A percentile compares a stretch with the other conserved stretches of the same genome.
phyloP scores from a whole-genome alignment of 2,797 vertebrate genomes.

The Dallia pectoralis region DNA sequence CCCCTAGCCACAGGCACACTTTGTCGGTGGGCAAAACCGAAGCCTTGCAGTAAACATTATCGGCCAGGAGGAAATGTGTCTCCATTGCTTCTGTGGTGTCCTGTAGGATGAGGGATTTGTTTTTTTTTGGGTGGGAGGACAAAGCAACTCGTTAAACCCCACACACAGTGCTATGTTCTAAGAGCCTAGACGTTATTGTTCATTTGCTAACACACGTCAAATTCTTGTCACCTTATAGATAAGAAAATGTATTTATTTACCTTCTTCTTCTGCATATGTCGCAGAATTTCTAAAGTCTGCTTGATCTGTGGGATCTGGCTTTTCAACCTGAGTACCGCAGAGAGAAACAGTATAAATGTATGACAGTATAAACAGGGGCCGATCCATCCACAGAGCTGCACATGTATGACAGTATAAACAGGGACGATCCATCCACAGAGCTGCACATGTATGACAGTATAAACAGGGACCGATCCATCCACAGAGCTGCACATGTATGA shows the following conservation, averaged over 20 bases:
- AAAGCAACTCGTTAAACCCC: background rate
- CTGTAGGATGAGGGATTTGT: conserved; percentile 61
- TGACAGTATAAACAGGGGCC: background rate
- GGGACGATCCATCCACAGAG: no score
- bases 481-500: no score
- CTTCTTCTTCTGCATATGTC: conserved; percentile 99
- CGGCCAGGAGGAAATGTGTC: conserved; percentile 94
- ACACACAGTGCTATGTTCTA: background rate
- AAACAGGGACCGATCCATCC: no score
- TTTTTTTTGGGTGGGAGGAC: background rate
- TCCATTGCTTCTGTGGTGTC: conserved; percentile 90
- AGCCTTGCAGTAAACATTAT: conserved; percentile 97
- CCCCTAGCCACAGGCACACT: conserved; percentile 98
- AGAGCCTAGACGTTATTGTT: background rate
- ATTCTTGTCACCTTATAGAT: background rate
- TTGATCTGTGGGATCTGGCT: conserved; percentile 98
- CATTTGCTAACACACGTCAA: background rate
- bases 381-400: background rate
- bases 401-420: no score
- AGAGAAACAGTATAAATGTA: background rate
- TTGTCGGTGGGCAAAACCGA: conserved; percentile 94
- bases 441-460: no score
- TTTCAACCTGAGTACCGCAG: conserved; percentile 82
- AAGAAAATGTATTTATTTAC: conserved; percentile 65
- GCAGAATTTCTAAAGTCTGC: conserved; percentile 97